Conservation (phyloP, 2,113 vertebrate species). For the Malurus alboscapulatus region DNA sequence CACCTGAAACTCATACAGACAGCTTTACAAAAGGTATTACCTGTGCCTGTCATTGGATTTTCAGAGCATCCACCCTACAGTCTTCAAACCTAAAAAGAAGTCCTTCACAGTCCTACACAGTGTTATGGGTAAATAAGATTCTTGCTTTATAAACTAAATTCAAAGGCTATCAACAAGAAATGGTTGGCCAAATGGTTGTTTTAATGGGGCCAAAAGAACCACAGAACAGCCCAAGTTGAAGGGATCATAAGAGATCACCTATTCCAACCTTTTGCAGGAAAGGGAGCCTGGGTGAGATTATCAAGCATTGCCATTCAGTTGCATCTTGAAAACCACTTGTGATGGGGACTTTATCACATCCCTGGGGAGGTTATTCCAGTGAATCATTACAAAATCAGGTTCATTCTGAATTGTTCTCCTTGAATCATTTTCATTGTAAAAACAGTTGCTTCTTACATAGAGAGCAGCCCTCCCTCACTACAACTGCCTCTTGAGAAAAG, state of each 20-base stretch:
- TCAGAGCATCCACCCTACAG: background rate
- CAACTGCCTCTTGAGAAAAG: background rate
- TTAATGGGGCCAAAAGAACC: background rate
- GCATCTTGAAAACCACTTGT: background rate
- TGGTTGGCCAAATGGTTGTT: background rate
- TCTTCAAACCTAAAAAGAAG: background rate
- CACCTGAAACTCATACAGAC: background rate
- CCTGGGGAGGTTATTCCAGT: background rate
- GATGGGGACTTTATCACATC: rapidly evolving
- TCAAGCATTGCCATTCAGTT: rapidly evolving
- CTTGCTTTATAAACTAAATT: background rate
- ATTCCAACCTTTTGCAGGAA: background rate
- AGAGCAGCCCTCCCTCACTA: background rate
- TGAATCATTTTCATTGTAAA: background rate
- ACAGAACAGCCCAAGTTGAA: background rate
- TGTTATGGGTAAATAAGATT: background rate
- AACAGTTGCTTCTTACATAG: background rate
- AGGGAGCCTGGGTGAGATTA: background rate
- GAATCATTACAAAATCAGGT: background rate
- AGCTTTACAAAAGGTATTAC: background rate
- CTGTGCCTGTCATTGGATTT: background rate
- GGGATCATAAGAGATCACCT: background rate
- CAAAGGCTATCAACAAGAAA: background rate
- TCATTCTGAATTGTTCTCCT: background rate
- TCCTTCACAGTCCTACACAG: background rate